phyloP scores from a whole-genome alignment of 2,888 invertebrate species.

The Dexiosoma caninum region DNA sequence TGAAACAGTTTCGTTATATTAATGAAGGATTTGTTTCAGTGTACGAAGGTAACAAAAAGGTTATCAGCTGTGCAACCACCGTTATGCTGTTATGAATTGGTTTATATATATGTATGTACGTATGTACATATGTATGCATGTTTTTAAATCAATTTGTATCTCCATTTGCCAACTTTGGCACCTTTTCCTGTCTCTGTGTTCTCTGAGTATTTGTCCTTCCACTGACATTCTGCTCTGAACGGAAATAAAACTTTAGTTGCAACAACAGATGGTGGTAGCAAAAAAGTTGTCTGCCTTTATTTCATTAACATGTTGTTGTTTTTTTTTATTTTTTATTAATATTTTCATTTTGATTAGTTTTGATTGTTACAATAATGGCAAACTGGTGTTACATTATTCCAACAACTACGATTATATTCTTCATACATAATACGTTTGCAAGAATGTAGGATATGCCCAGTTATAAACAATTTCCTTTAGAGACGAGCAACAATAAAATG shows the following conservation, averaged over 20 bases:
- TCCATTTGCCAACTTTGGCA: no score
- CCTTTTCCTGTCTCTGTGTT: not conserved
- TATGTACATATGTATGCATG: no score
- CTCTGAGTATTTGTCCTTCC: not conserved
- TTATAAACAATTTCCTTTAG: conserved; percentile 40
- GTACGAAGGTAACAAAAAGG: no score
- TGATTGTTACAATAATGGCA: conserved; percentile 18
- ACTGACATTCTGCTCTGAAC: not conserved
- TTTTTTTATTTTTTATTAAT: not conserved
- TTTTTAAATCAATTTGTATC: no score
- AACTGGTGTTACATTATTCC: conserved; percentile 21
- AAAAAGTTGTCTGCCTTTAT: not conserved
- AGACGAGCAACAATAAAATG: conserved; percentile 18
- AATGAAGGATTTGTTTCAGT: no score
- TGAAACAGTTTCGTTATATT: no score
- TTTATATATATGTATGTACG: no score
- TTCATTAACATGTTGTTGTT: no score
- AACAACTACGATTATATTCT: not conserved
- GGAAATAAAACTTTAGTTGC: conserved; percentile 32
- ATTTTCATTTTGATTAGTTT: not conserved
- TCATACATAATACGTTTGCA: not conserved
- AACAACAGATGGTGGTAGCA: not conserved
- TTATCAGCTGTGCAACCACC: no score
- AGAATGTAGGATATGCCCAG: conserved; percentile 8
- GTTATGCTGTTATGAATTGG: no score